These are phyloP conservation scores for Siniperca scherzeri DNA, from an alignment of 2,797 vertebrate genomes.

Conservation along the genomic window DNA sequence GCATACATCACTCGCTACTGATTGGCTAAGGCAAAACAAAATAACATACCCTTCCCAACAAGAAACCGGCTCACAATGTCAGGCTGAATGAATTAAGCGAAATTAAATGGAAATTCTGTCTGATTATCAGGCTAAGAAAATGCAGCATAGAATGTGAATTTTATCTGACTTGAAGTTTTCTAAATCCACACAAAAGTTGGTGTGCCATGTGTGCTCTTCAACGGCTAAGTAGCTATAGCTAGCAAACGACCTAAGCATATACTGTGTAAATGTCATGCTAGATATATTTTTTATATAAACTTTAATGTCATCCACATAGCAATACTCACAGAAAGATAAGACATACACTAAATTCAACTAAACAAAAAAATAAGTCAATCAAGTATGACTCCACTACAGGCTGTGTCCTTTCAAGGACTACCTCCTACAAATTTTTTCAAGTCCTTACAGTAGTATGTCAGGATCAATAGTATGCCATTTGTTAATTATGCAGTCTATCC, in stretches of 20 bases:
- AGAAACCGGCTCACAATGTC: background rate
- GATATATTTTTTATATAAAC: background rate
- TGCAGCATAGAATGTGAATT: background rate
- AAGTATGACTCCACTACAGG: background rate
- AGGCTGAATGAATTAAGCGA: background rate
- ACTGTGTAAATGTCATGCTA: background rate
- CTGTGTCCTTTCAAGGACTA: background rate
- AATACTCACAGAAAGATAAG: background rate
- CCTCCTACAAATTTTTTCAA: background rate
- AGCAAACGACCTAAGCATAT: background rate
- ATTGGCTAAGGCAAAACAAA: background rate
- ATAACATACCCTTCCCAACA: background rate
- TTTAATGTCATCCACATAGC: constrained; percentile 4
- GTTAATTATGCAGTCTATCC: constrained; percentile 18
- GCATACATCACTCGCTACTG: background rate
- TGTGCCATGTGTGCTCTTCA: background rate
- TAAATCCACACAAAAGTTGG: background rate
- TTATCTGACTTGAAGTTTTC: background rate
- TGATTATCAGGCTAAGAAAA: background rate
- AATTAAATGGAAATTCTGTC: background rate
- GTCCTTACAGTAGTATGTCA: background rate
- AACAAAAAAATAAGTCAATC: background rate
- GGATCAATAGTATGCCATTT: constrained; percentile 33
- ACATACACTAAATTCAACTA: background rate
- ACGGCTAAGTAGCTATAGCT: background rate